Base-by-base conservation (phyloP, 2,113 vertebrate species). In the Poeciliopsis occidentalis region DNA sequence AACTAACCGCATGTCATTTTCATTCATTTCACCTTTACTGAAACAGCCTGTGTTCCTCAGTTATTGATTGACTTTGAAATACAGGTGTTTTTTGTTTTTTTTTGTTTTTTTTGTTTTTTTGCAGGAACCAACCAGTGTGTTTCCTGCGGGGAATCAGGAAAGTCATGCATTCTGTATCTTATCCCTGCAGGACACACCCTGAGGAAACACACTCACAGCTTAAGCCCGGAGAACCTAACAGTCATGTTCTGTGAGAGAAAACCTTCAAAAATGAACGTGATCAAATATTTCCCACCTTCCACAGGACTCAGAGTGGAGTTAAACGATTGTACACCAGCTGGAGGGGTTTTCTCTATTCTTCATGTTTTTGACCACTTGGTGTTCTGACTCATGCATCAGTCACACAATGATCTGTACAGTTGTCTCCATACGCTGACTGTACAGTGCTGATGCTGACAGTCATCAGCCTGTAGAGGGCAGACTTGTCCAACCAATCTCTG, bases 391-490 rank as follows among this genome's bases (percentile, higher is more conserved):
- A 47, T 19, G 44, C 44, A 19, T 19, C 19, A 17, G 22, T n/a
- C 22, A 57, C 19, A 57, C 51, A 24, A 10, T 57, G 10, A n/a
- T 57, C 51, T 24, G 8, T 24, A 54, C 0, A 24, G 51, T 54
- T 54, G 4, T 54, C 19, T 54, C 51, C 22, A n/a, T 54, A 8
- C 2, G 24, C 47, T 54, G 22, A 17, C 22, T 17, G 24, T 24
- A 54, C 22, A 30, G 10, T 30, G 12, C 62, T 54, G 62, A 8
- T 76, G 61, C 63, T 79, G 54, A 72, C 74, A 71, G 34, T 11
- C 0, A 1, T 8, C 64, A 69, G 65, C 82, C 89, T 0, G 0
- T 44, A 89, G 91, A 44, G 85, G 83, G 84, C 89, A 82, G 84
- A 44, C 12, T 32, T 24, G 37, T 44, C 67, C 71, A 39, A 81